Evolutionary conservation across 2,113 vertebrate genomes (phyloP).

Genomic region (Pedionomus torquatus): DNA sequence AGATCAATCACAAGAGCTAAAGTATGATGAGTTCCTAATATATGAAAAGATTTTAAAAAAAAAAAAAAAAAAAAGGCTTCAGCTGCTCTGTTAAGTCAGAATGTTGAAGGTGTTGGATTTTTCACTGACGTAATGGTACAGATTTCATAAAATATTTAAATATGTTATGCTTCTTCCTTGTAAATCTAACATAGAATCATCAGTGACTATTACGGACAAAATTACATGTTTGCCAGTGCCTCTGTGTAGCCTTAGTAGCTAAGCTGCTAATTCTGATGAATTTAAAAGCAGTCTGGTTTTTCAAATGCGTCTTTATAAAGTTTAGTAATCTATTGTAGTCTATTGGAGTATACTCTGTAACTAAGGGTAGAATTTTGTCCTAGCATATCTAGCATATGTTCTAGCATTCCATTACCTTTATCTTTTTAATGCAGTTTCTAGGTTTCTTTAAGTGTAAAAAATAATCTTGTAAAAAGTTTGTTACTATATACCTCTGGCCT

Average conservation of each 20-base stretch:
- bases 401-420: not conserved
- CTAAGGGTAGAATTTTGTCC: not conserved
- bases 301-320: not conserved
- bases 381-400: not conserved
- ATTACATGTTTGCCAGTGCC: not conserved
- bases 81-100: slow-evolving; percentile 35
- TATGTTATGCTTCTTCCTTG: slow-evolving; percentile 3
- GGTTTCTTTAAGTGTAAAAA: not conserved
- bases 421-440: not conserved
- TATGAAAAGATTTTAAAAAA: not conserved
- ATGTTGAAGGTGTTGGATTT: slow-evolving; percentile 25
- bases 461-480: not conserved
- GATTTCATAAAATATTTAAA: slow-evolving; percentile 43
- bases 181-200: not conserved
- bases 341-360: not conserved
- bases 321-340: not conserved
- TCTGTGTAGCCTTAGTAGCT: not conserved
- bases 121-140: slow-evolving; percentile 14
- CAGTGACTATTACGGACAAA: not conserved
- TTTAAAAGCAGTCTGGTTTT: not conserved
- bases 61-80: not conserved
- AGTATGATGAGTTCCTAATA: not conserved
- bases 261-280: not conserved
- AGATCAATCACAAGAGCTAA: slow-evolving; percentile 35
- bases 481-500: slow-evolving; percentile 20